Conservation (phyloP, 2,888 invertebrate genomes). For the Eristalinus sepulchralis region DNA sequence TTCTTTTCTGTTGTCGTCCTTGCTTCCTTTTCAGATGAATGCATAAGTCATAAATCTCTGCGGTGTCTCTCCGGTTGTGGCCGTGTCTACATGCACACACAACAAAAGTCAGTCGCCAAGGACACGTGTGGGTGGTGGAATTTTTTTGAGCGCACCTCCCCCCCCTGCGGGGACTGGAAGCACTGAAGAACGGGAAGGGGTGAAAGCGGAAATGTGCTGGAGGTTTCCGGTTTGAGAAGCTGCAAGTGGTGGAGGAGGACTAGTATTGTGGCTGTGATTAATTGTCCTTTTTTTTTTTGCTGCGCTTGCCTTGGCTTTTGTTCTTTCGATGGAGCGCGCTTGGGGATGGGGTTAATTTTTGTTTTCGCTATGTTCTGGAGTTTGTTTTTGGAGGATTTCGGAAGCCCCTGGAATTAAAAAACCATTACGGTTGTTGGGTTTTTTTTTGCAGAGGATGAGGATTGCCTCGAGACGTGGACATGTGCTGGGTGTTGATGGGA, state of each 20-base stretch:
- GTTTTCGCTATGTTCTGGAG: constrained; percentile 1
- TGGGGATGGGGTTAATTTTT: constrained; percentile 40
- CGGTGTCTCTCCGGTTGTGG: constrained; percentile 32
- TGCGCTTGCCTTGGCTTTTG: constrained; percentile 5
- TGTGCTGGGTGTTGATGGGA: neutral
- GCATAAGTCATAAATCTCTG: constrained; percentile 68
- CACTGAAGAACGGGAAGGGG: neutral
- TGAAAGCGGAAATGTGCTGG: constrained; percentile 13
- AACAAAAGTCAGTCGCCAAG: constrained; percentile 60
- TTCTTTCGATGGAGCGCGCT: constrained; percentile 1
- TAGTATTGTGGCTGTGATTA: constrained; percentile 61
- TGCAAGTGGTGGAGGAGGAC: constrained; percentile 32
- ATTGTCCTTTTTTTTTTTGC: constrained; percentile 56
- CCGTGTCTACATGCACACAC: constrained; percentile 47
- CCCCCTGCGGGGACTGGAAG: neutral
- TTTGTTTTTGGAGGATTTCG: constrained; percentile 17
- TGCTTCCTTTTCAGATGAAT: constrained; percentile 68
- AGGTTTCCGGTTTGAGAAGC: constrained; percentile 48
- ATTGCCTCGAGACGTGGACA: neutral
- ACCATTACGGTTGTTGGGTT: constrained; percentile 31
- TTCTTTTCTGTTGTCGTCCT: constrained; percentile 48
- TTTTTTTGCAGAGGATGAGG: no score
- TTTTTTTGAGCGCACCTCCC: neutral
- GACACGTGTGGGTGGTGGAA: constrained; percentile 35
- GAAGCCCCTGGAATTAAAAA: constrained; percentile 49